Evolutionary conservation across 2,888 invertebrate genomes (phyloP).

Genomic region (Rhyacophila evoluta): DNA sequence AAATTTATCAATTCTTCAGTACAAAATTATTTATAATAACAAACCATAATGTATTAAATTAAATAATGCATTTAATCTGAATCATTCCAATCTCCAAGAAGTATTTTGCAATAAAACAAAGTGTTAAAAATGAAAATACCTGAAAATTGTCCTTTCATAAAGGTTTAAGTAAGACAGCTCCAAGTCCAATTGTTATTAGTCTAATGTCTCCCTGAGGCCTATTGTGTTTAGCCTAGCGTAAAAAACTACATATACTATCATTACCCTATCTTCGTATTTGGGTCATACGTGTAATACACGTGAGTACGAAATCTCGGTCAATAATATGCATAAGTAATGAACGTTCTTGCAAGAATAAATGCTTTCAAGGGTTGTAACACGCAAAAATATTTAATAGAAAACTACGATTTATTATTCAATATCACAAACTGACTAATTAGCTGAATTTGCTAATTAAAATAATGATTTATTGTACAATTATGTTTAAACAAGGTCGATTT

Average conservation of each 20-base stretch:
- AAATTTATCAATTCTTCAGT: too few species aligned
- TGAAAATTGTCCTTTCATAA: neutral
- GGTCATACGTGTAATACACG: slow-evolving; percentile 26
- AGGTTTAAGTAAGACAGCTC: neutral
- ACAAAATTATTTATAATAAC: too few species aligned
- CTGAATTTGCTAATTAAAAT: too few species aligned
- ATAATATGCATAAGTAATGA: neutral
- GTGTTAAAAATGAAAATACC: neutral
- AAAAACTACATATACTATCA: slow-evolving; percentile 26
- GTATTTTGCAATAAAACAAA: too few species aligned
- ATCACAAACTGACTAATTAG: too few species aligned
- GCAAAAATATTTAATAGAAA: too few species aligned
- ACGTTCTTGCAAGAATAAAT: neutral
- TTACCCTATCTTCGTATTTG: slow-evolving; percentile 26
- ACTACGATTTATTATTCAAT: too few species aligned
- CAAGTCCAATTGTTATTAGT: slow-evolving; percentile 6
- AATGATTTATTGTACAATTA: too few species aligned
- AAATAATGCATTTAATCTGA: too few species aligned
- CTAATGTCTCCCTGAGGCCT: slow-evolving; percentile 26
- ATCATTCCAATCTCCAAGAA: too few species aligned
- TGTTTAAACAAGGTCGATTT: too few species aligned
- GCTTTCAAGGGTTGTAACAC: neutral
- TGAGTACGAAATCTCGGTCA: slow-evolving; percentile 25
- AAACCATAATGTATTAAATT: too few species aligned
- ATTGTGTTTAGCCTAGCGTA: slow-evolving; percentile 27